Conservation (phyloP, 2,888 invertebrate genomes). For the Trisateles emortualis region DNA sequence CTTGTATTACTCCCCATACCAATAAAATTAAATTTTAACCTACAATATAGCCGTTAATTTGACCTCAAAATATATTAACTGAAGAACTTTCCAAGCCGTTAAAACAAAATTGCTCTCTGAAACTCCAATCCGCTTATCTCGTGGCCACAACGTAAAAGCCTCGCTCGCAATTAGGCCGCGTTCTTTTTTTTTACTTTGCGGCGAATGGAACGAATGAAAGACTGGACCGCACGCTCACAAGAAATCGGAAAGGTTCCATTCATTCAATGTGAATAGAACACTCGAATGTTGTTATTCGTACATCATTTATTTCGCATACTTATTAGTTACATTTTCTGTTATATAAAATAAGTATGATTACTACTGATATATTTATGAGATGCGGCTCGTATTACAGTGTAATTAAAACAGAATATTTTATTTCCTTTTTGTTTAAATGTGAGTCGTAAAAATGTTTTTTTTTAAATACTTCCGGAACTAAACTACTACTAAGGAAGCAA, state of each 20-base stretch:
- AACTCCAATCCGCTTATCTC: conserved; percentile 38
- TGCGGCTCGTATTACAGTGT: too few species aligned
- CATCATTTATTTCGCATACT: conserved; percentile 12
- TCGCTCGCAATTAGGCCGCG: conserved; percentile 70
- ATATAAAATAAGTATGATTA: not conserved
- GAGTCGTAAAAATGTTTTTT: too few species aligned
- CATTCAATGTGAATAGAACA: conserved; percentile 52
- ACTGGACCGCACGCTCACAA: conserved; percentile 50
- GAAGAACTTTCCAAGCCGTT: conserved; percentile 2
- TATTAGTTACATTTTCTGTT: conserved; percentile 7
- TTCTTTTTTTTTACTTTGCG: conserved; percentile 62
- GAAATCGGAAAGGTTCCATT: conserved; percentile 69
- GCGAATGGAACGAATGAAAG: conserved; percentile 57
- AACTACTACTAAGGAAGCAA: too few species aligned
- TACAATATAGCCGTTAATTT: conserved; percentile 4
- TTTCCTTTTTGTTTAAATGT: too few species aligned
- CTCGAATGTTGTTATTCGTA: conserved; percentile 27
- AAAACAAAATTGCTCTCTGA: conserved; percentile 1
- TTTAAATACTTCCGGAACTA: too few species aligned
- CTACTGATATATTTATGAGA: too few species aligned
- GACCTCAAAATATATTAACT: conserved; percentile 8
- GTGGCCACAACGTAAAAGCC: conserved; percentile 60
- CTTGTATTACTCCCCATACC: not conserved
- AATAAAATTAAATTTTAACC: not conserved
- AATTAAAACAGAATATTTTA: too few species aligned